Evolutionary conservation across 2,797 vertebrate genomes (phyloP).

Genomic region (Urosaurus nigricauda): DNA sequence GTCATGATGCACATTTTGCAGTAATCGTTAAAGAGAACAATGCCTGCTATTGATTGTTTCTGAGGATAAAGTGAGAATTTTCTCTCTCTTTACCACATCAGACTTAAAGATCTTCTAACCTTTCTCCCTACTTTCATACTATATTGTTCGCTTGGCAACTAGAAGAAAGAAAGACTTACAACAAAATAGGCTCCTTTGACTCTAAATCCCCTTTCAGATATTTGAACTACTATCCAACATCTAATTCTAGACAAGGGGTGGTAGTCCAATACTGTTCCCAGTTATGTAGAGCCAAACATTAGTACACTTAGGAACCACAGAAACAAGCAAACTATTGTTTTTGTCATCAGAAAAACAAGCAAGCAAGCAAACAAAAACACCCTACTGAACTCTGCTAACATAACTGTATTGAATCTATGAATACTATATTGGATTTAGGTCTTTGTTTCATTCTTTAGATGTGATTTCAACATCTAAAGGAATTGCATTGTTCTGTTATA

Average conservation of each 20-base stretch:
- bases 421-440: not conserved
- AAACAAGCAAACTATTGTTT: not conserved
- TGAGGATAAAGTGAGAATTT: not conserved
- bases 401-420: not conserved
- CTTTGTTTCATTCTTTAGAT: not conserved
- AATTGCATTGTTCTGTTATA: not conserved
- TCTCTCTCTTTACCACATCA: not conserved
- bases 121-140: not conserved
- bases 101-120: not conserved
- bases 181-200: not conserved
- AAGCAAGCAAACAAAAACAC: too few relatives aligned
- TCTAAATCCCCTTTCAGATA: not conserved
- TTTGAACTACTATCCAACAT: not conserved
- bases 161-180: not conserved
- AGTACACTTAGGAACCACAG: not conserved
- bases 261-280: not conserved
- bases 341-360: not conserved
- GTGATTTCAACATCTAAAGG: not conserved
- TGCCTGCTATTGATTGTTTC: constrained; percentile 19
- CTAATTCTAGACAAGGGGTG: not conserved
- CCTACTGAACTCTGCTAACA: too few relatives aligned
- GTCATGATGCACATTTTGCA: constrained; percentile 9
- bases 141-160: not conserved
- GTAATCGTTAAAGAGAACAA: constrained; percentile 19
- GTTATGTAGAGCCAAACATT: not conserved